Conservation (phyloP, 2,113 vertebrate genomes). For the Indicator indicator region DNA sequence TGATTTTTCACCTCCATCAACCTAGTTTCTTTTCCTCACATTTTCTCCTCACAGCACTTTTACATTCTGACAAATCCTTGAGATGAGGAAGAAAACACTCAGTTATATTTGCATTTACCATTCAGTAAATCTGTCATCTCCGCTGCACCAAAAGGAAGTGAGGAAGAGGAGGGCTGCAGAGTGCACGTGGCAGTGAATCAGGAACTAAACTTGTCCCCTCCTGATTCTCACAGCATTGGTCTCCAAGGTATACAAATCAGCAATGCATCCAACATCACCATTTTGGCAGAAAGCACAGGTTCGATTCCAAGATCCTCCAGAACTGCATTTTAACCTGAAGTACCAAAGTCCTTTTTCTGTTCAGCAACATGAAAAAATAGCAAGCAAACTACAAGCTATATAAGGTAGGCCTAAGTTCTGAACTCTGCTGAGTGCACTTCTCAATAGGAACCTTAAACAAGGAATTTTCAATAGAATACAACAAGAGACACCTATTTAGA, state of each 20-base stretch:
- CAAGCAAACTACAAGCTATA: neutral
- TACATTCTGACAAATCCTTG: slow-evolving; percentile 22
- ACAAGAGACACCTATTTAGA: neutral
- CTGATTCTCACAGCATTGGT: neutral
- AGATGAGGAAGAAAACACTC: neutral
- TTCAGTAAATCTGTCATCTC: slow-evolving; percentile 35
- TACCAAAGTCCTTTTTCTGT: neutral
- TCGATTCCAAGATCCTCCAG: neutral
- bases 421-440: neutral
- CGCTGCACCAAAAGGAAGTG: neutral
- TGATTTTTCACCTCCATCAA: slow-evolving; percentile 45
- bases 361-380: neutral
- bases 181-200: neutral
- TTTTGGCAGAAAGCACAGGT: neutral
- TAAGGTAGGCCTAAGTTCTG: neutral
- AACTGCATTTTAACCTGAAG: neutral
- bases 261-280: neutral
- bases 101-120: neutral
- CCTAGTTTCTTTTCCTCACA: slow-evolving; percentile 9
- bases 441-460: neutral
- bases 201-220: neutral
- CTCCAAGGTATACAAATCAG: neutral
- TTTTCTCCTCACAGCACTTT: slow-evolving; percentile 19
- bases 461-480: neutral
- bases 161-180: neutral